These are phyloP conservation scores for Andrena dorsata DNA, from an alignment of 2,888 invertebrate genomes.

Conservation along the genomic window DNA sequence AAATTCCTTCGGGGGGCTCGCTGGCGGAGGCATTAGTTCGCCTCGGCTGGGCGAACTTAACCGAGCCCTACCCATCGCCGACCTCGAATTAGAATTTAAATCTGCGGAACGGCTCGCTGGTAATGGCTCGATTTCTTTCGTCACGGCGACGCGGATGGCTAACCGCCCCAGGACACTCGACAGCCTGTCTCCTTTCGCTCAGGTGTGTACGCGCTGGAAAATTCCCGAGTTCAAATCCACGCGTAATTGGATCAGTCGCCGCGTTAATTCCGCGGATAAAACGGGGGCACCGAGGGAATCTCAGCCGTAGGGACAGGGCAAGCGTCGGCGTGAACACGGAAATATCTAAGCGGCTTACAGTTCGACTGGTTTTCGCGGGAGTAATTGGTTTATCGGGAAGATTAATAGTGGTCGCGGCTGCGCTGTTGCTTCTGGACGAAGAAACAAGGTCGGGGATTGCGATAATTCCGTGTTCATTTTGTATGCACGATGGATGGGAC, in stretches of 20 bases:
- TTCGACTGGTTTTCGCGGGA: slow-evolving; percentile 27
- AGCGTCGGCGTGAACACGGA: slow-evolving; percentile 17
- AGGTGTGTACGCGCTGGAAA: neutral
- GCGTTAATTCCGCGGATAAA: slow-evolving; percentile 1
- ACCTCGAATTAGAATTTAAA: slow-evolving; percentile 76
- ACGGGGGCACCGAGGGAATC: slow-evolving; percentile 20
- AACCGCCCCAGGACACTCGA: slow-evolving; percentile 50
- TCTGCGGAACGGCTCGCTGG: slow-evolving; percentile 68
- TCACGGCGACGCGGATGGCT: slow-evolving; percentile 55
- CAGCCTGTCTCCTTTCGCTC: slow-evolving; percentile 12
- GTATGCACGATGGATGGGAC: neutral
- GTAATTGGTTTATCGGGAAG: slow-evolving; percentile 55
- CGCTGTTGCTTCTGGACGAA: slow-evolving; percentile 17
- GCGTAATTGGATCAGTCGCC: neutral
- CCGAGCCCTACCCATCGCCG: slow-evolving; percentile 59
- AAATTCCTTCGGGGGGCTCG: slow-evolving; percentile 75
- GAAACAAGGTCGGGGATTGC: slow-evolving; percentile 48
- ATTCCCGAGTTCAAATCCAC: slow-evolving; percentile 2
- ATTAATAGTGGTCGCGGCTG: slow-evolving; percentile 39
- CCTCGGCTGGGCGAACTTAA: slow-evolving; percentile 63
- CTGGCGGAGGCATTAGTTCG: slow-evolving; percentile 64
- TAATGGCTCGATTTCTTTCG: slow-evolving; percentile 75
- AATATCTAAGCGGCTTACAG: slow-evolving; percentile 53
- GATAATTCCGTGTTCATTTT: slow-evolving; percentile 24
- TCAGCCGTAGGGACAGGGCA: neutral